phyloP scores from a whole-genome alignment of 2,797 vertebrate species.

The Microtus obscurus region DNA sequence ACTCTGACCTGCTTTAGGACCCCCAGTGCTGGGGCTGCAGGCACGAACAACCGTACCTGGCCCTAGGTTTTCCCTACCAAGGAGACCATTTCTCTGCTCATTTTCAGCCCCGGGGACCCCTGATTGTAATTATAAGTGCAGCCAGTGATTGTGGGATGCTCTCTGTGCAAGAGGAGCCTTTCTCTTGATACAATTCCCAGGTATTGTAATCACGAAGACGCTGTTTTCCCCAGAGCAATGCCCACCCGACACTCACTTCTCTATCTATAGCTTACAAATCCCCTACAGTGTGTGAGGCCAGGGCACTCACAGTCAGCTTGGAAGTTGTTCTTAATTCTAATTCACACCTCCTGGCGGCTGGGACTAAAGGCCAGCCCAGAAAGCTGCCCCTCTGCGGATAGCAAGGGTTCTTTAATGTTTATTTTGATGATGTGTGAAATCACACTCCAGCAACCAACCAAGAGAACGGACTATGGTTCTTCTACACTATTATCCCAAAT shows the following conservation, averaged over 20 bases:
- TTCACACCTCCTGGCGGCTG: constrained; percentile 28
- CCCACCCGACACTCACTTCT: constrained; percentile 37
- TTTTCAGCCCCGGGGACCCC: background rate
- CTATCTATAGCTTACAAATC: background rate
- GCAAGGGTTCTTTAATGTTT: constrained; percentile 17
- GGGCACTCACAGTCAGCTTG: background rate
- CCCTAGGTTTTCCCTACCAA: constrained; percentile 4
- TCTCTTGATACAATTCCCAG: background rate
- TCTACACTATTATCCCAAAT: background rate
- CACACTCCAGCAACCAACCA: background rate
- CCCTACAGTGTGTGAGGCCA: background rate
- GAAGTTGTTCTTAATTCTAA: background rate
- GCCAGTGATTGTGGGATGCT: background rate
- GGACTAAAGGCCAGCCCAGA: background rate
- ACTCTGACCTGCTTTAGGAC: background rate
- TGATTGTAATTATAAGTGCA: background rate
- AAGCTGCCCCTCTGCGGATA: background rate
- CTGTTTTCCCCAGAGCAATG: constrained; percentile 11
- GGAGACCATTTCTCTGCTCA: background rate
- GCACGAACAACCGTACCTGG: background rate
- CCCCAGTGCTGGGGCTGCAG: background rate
- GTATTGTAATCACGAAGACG: constrained; percentile 7
- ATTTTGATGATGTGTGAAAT: constrained; percentile 47
- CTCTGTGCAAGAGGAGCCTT: constrained; percentile 3
- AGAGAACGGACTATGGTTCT: background rate